Evolutionary conservation across 2,888 invertebrate species (phyloP), one percentile per base, ranked within the genome.

Genomic region (Tigriopus californicus): DNA sequence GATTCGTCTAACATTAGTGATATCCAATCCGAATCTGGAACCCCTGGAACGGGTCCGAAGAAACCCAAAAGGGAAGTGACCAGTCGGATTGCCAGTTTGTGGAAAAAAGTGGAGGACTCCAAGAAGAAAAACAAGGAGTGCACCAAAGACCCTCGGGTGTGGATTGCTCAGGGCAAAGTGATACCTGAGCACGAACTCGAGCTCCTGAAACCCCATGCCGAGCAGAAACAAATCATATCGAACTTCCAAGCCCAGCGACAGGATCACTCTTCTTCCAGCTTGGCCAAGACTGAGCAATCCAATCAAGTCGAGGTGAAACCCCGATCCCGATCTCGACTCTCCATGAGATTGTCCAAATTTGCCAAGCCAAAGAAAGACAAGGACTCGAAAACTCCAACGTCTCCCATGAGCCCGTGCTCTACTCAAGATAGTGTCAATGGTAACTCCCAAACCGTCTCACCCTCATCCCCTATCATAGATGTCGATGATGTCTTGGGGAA

Each of bases 31-130:
- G 54, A 54, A 22, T 68, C 61, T 71, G 2, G 74, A 72, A 63
- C 75, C 73, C 68, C 61, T 71, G 2, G 74, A 72, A 63, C 75
- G 73, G 18, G 69, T 73, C 52, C 74, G 73, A 1, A 65, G 74
- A 60, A 72, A 70, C 11, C 71, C 71, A 1, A 70, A 60, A 70
- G 69, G 59, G 81, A 82, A 63, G 79, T 81, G 1, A 80, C 82
- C 12, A 85, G 85, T 69, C 84, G 83, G 69, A 84, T 87, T 58
- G 83, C 85, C 0, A 82, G 78, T 66, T 70, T 87, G 15, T 86
- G 85, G 85, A 85, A 82, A 66, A 81, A 78, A 68, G 83, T 83
- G 0, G 83, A 83, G 65, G 80, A 63, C 22, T 63, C 64, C 6
- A 63, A 81, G 61, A 78, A 73, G 44, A 75, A 76, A 63, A 76